phyloP scores from a whole-genome alignment of 2,797 vertebrate genomes.

The Tragelaphus eurycerus region DNA sequence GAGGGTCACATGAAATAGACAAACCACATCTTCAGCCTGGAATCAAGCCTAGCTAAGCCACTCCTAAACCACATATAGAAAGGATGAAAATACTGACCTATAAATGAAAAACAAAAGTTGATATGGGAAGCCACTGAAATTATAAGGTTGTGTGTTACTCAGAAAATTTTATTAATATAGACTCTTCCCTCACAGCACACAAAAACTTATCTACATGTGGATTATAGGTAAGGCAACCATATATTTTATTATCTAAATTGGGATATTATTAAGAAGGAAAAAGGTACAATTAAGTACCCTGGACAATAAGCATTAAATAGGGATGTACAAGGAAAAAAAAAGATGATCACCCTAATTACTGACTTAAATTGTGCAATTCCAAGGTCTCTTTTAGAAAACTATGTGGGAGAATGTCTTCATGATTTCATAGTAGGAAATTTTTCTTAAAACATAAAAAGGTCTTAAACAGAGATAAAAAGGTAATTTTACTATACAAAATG shows the following conservation, averaged over 20 bases:
- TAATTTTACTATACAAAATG: neutral
- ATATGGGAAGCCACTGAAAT: neutral
- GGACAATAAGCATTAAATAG: neutral
- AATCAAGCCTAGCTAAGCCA: neutral
- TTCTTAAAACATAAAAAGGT: neutral
- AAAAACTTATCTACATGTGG: neutral
- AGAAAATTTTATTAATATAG: neutral
- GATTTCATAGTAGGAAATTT: neutral
- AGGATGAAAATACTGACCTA: neutral
- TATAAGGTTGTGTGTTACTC: neutral
- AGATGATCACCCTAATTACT: neutral
- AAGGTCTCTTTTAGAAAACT: neutral
- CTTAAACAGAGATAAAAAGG: neutral
- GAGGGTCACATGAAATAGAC: neutral
- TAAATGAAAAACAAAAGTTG: neutral
- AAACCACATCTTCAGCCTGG: neutral
- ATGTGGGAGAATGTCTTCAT: neutral
- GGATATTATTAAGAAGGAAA: neutral
- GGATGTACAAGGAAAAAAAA: neutral
- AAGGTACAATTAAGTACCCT: neutral
- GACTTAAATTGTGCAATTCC: neutral
- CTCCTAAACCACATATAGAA: neutral
- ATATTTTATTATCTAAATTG: neutral
- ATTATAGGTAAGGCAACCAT: neutral
- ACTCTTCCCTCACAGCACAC: neutral